Evolutionary conservation across 2,113 vertebrate species (phyloP).

Genomic region (Athene noctua): DNA sequence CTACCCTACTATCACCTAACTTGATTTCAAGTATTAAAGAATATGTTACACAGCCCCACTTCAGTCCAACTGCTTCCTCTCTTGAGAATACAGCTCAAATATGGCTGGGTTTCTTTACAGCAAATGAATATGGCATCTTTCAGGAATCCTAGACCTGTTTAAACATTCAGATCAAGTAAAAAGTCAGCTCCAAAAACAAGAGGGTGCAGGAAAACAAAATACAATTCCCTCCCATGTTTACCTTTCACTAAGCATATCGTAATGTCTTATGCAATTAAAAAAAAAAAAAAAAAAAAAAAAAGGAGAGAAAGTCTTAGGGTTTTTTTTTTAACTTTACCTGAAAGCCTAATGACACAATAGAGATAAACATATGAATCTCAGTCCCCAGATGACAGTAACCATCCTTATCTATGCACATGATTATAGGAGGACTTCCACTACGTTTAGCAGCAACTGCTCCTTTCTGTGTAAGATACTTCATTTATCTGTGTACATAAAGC

Average conservation of each 20-base stretch:
- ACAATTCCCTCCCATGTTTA: neutral
- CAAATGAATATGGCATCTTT: accelerated
- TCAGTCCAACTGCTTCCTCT: neutral
- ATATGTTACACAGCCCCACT: neutral
- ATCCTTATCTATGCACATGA: accelerated
- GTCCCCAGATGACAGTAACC: neutral
- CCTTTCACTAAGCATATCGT: neutral
- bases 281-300: neutral
- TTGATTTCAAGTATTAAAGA: neutral
- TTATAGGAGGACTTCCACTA: neutral
- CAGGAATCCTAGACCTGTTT: neutral
- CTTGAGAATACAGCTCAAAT: neutral
- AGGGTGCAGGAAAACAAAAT: neutral
- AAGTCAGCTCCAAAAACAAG: neutral
- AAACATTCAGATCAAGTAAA: neutral
- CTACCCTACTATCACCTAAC: neutral
- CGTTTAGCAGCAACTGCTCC: neutral
- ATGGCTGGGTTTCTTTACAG: neutral
- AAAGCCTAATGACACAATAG: neutral
- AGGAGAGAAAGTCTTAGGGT: accelerated
- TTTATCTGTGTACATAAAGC: neutral
- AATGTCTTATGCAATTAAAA: neutral
- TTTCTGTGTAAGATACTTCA: neutral
- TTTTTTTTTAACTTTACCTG: neutral
- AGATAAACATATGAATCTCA: neutral